Evolutionary conservation across 2,888 invertebrate genomes (phyloP), one percentile per base, ranked within the genome.

Genomic region (Drosophila robusta): DNA sequence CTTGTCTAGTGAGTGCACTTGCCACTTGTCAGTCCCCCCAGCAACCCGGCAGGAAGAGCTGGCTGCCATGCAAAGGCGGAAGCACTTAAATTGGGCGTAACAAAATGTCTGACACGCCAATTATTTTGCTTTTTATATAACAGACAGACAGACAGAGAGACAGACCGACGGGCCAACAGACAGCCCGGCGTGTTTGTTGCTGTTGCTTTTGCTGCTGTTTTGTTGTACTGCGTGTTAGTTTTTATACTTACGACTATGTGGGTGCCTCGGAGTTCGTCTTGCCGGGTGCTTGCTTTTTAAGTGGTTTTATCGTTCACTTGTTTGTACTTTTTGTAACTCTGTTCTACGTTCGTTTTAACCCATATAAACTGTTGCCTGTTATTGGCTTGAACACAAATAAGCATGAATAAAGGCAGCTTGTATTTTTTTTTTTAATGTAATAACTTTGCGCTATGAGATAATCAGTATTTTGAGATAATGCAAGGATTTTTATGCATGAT

Each of bases 61-160:
- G 47, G 42, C 64, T 62, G 47, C 61, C 70, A 70, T 68, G 66
- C 66, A 77, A 73, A 73, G 65, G 61, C 75, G 84, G 87, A 87
- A 82, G 73, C 87, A 87, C 84, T 82, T 82, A 82, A 87, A 82
- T 82, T 86, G 81, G 81, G 84, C 84, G 83, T 83, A 82, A 83
- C 84, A 86, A 87, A 84, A 87, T 87, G 84, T 84, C 84, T 84
- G 84, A 87, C 88, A 87, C 78, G 84, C 88, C 84, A 84, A 84
- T 84, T 84, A 84, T 84, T 87, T 86, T 84, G 61, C 83, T 83
- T 87, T 86, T 76, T 80, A 80, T 87, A 85, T 75, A 79, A 73
- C 62, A 70, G 58, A 46, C 60, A 50, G 39, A 52, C 34, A 8
- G 18, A 57, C 64, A 56, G 22, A n/a, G n/a, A n/a, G n/a, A 34